phyloP scores from a whole-genome alignment of 2,888 invertebrate genomes.

The Baccha elongata region DNA sequence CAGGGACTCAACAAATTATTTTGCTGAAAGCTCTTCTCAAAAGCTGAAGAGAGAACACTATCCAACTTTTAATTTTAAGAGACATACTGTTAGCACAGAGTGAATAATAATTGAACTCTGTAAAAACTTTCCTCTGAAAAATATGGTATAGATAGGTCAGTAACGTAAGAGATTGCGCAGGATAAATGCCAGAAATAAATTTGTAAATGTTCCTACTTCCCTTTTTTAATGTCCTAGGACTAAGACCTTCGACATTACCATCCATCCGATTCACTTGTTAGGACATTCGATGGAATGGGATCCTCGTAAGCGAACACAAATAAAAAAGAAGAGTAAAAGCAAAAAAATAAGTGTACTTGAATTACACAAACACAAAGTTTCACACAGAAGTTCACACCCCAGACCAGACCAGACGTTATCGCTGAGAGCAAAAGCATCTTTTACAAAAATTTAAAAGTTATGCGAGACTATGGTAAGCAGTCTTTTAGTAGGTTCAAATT shows the following conservation, averaged over 20 bases:
- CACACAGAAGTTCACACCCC: constrained; percentile 55
- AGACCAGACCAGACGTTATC: constrained; percentile 56
- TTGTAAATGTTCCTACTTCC: constrained; percentile 62
- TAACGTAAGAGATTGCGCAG: constrained; percentile 46
- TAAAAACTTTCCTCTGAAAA: constrained; percentile 10
- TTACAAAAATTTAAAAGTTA: constrained; percentile 70
- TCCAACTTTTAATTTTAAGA: constrained; percentile 31
- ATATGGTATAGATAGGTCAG: constrained; percentile 54
- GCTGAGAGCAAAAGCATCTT: constrained; percentile 66
- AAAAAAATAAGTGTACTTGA: constrained; percentile 70
- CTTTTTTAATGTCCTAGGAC: constrained; percentile 4
- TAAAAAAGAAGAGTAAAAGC: constrained; percentile 40
- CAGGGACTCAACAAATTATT: too few relatives aligned
- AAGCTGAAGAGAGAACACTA: constrained; percentile 2
- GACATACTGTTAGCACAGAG: too few relatives aligned
- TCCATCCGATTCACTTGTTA: constrained; percentile 36
- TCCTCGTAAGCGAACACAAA: constrained; percentile 34
- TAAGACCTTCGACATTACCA: constrained; percentile 39
- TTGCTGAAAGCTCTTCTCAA: background rate
- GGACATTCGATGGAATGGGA: constrained; percentile 60
- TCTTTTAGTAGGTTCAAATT: too few relatives aligned
- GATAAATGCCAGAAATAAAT: constrained; percentile 25
- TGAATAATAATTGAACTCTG: constrained; percentile 16
- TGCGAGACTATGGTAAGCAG: constrained; percentile 60
- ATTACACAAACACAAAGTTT: constrained; percentile 47